These are phyloP conservation scores for Noturus placidus DNA, from an alignment of 2,113 vertebrate species.

Conservation along the genomic window DNA sequence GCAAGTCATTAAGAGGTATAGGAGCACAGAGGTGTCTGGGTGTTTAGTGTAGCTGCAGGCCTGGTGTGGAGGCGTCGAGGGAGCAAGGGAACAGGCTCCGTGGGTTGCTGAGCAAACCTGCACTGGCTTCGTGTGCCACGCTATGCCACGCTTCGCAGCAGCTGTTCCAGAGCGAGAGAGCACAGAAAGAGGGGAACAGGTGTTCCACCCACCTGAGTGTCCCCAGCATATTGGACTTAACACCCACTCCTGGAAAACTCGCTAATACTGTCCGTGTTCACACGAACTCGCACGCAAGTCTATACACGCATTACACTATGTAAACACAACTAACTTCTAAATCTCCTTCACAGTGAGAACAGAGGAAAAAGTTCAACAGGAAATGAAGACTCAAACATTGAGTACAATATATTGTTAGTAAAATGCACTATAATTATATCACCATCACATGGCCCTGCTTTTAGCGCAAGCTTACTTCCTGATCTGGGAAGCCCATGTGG, in stretches of 20 bases:
- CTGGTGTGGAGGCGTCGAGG: constrained; percentile 48
- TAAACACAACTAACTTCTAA: not conserved
- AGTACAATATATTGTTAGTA: not conserved
- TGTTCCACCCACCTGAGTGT: constrained; percentile 52
- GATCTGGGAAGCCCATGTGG: not conserved
- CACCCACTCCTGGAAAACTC: constrained; percentile 45
- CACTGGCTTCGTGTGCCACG: constrained; percentile 23
- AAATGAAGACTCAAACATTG: not conserved
- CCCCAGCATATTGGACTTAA: constrained; percentile 37
- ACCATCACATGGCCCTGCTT: not conserved
- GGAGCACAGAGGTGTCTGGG: constrained; percentile 27
- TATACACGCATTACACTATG: not conserved
- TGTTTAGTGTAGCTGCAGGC: constrained; percentile 38
- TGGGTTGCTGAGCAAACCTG: constrained; percentile 44
- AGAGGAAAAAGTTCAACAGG: constrained; percentile 3
- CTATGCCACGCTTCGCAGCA: constrained; percentile 35
- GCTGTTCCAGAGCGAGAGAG: constrained; percentile 47
- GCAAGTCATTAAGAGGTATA: constrained; percentile 35
- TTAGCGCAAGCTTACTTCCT: not conserved
- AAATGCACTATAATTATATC: not conserved
- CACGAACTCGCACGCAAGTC: not conserved
- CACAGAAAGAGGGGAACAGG: constrained; percentile 44
- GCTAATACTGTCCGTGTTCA: not conserved
- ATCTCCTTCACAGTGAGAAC: not conserved
- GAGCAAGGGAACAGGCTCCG: constrained; percentile 35